These are phyloP conservation scores for Canis aureus DNA, from an alignment of 2,113 vertebrate genomes.

Conservation along the genomic window DNA sequence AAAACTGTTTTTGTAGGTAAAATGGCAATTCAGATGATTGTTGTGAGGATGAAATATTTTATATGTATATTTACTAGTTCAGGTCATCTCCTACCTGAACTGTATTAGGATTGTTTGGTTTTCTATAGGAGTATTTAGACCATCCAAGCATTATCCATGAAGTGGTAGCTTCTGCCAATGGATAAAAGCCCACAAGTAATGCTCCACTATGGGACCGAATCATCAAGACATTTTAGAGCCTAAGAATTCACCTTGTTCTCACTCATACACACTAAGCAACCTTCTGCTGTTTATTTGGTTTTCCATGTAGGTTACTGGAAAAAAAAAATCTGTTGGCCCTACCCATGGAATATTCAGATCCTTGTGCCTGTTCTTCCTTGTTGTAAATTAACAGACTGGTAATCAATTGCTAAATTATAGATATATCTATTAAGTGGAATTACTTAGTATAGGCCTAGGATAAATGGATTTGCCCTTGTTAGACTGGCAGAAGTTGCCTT, in stretches of 20 bases:
- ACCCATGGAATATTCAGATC: background rate
- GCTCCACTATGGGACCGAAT: background rate
- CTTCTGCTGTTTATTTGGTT: background rate
- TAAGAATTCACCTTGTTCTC: background rate
- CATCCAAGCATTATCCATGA: conserved; percentile 1
- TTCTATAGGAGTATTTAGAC: background rate
- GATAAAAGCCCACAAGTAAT: background rate
- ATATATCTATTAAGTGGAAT: background rate
- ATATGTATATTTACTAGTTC: background rate
- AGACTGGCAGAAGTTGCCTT: background rate
- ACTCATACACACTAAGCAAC: background rate
- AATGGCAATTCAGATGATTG: background rate
- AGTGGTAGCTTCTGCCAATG: background rate
- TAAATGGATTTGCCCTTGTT: conserved; percentile 29
- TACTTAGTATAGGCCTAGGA: background rate
- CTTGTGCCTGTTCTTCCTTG: background rate
- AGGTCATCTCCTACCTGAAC: conserved; percentile 26
- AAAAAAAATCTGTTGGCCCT: background rate
- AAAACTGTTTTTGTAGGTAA: conserved; percentile 26
- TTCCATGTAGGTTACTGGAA: background rate
- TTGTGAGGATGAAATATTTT: background rate
- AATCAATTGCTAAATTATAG: conserved; percentile 14
- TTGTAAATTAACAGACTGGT: conserved; percentile 41
- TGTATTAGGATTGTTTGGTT: background rate
- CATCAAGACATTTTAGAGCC: background rate